Evolutionary conservation across 1,140 invertebrate species (phyloP).

Genomic region (Drosophila busckii): DNA sequence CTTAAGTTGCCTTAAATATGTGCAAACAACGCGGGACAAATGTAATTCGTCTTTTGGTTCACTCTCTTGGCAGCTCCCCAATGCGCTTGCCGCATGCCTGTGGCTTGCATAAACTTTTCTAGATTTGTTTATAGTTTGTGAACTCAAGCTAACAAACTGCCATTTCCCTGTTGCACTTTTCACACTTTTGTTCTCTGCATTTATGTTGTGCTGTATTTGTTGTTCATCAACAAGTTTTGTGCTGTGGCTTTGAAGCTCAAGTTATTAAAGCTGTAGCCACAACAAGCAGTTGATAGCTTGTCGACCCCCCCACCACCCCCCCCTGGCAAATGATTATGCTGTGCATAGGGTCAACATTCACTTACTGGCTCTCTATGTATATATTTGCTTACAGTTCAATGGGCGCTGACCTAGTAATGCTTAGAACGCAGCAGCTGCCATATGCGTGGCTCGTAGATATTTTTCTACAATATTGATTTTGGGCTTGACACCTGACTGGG

Average conservation of each 20-base stretch:
- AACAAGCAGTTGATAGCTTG: slow-evolving; percentile 44
- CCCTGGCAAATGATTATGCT: too few relatives aligned
- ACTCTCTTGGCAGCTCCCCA: slow-evolving; percentile 11
- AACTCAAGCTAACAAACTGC: too few relatives aligned
- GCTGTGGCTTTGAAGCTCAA: slow-evolving; percentile 51
- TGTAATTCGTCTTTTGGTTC: slow-evolving; percentile 65
- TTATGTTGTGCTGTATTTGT: slow-evolving; percentile 19
- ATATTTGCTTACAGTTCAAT: too few relatives aligned
- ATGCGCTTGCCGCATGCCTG: slow-evolving; percentile 4
- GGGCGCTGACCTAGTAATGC: slow-evolving; percentile 39
- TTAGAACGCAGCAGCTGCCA: slow-evolving; percentile 57
- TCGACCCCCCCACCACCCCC: too few relatives aligned
- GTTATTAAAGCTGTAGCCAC: slow-evolving; percentile 72
- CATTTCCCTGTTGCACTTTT: background rate
- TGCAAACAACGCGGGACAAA: slow-evolving; percentile 65
- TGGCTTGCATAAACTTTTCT: slow-evolving; percentile 16
- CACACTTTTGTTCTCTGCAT: background rate
- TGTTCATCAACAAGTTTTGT: slow-evolving; percentile 41
- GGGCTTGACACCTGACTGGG: slow-evolving; percentile 42
- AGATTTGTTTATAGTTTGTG: slow-evolving; percentile 42
- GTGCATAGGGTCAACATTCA: too few relatives aligned
- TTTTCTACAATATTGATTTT: slow-evolving; percentile 65
- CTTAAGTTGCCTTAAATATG: slow-evolving; percentile 72
- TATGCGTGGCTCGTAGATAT: slow-evolving; percentile 47
- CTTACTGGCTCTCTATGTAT: too few relatives aligned